A percentile compares a stretch with the other conserved stretches of the same genome.
These are phyloP conservation scores for Noctua pronuba DNA, from an alignment of 2,888 invertebrate species.

Conservation along the genomic window DNA sequence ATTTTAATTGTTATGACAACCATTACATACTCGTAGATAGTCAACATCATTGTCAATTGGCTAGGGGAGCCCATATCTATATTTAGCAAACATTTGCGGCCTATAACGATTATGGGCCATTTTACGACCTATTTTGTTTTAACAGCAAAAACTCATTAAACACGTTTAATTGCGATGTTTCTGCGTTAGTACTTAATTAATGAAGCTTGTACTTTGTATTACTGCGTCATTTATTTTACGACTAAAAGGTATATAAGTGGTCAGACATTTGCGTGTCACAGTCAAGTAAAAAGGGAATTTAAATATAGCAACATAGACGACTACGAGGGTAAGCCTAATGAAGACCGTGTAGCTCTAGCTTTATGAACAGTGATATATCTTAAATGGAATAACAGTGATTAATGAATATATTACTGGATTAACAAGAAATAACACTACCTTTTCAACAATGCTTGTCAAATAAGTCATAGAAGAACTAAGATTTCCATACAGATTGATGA, in stretches of 20 bases:
- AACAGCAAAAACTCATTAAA: slow-evolving; percentile 12
- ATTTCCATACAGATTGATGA: neutral
- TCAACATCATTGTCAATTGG: neutral
- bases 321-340: slow-evolving; percentile 1
- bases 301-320: neutral
- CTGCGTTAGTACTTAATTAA: slow-evolving; percentile 21
- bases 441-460: neutral
- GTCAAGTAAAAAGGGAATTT: neutral
- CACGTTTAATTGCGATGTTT: slow-evolving; percentile 4
- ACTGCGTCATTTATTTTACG: slow-evolving; percentile 26
- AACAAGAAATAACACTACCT: neutral
- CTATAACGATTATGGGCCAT: neutral
- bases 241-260: neutral
- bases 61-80: neutral
- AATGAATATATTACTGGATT: neutral
- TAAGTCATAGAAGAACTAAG: neutral
- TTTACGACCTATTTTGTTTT: slow-evolving; percentile 14
- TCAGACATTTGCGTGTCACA: neutral
- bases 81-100: slow-evolving; percentile 9
- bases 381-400: neutral
- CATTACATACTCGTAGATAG: neutral
- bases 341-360: neutral
- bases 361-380: neutral
- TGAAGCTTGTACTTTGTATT: slow-evolving; percentile 3
- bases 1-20: slow-evolving; percentile 8